Percentiles rank a stretch among this genome's conserved stretches.
Conservation (phyloP, 2,113 vertebrate species). For the Laterallus jamaicensis region DNA sequence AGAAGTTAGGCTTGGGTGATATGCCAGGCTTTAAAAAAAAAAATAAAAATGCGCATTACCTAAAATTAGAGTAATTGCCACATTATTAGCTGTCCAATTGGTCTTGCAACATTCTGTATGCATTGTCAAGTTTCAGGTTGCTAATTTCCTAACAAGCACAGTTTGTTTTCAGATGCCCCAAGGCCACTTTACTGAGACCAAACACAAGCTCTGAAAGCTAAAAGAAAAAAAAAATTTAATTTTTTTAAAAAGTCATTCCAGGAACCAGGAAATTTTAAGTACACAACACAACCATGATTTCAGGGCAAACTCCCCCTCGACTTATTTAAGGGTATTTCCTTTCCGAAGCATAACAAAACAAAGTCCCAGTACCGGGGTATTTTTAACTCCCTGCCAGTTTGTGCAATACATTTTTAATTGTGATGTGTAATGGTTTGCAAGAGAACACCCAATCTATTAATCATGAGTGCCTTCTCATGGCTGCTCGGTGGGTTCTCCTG, state of each 20-base stretch:
- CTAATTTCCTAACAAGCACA: slow-evolving; percentile 77
- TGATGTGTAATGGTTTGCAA: slow-evolving; percentile 78
- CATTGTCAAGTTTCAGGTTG: slow-evolving; percentile 74
- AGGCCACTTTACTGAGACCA: slow-evolving; percentile 75
- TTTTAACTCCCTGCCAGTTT: slow-evolving; percentile 70
- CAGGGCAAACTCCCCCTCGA: neutral
- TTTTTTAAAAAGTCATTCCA: neutral
- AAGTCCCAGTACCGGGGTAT: slow-evolving; percentile 31
- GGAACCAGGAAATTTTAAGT: slow-evolving; percentile 56
- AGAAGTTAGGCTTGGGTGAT: neutral
- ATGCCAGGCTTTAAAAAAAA: neutral
- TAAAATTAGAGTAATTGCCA: slow-evolving; percentile 61
- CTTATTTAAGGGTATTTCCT: slow-evolving; percentile 32
- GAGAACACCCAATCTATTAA: slow-evolving; percentile 83
- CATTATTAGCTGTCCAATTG: slow-evolving; percentile 57
- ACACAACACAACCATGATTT: slow-evolving; percentile 3
- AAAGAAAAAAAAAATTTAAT: neutral
- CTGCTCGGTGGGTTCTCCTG: slow-evolving; percentile 57
- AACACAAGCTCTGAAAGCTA: slow-evolving; percentile 62
- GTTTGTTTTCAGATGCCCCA: slow-evolving; percentile 80
- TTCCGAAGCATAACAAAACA: slow-evolving; percentile 30
- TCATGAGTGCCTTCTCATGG: slow-evolving; percentile 75
- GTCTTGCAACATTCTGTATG: slow-evolving; percentile 58
- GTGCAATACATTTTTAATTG: slow-evolving; percentile 82
- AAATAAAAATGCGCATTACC: neutral